Evolutionary conservation across 2,888 invertebrate genomes (phyloP), one percentile per base, ranked within the genome.

Genomic region (Leptinotarsa haldemani): DNA sequence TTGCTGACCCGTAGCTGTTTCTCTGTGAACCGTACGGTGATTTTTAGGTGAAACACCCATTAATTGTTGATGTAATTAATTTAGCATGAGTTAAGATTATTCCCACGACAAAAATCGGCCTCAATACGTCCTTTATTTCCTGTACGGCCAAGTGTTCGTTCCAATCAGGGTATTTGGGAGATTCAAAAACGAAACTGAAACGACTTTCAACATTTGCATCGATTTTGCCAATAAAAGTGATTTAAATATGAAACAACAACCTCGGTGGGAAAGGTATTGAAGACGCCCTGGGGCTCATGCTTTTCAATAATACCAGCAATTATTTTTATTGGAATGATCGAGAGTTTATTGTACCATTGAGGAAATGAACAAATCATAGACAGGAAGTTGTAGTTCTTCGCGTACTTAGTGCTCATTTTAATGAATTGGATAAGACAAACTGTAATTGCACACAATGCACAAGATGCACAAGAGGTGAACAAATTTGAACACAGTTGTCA

Each of bases 1-100:
- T 22, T n/a, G 46, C 61, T 74, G 68, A 74, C 67, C 74, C 48
- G 2, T 74, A 74, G 70, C 71, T 46, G 71, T 74, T 52, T 66
- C 68, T 68, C 65, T 18, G 30, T 71, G 74, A 74, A 68, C 74
- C 71, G 71, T 71, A 68, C 71, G 50, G 56, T 22, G 18, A 56
- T 74, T 58, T 70, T 46, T 61, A 52, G 30, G 30, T 58, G 30
- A 71, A 65, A 40, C 40, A 40, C 64, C 70, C 22, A 30, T 50
- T 67, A 71, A 74, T 74, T 74, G 58, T 30, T 61, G 48, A 16
- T 12, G 16, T 53, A 65, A 65, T 56, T 53, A 64, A 70, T 56
- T 70, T 71, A 58, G 68, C 68, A 69, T 56, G 46, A 46, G 58
- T 58, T 58, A 22, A 69, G 40, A 20, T 52, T 66, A n/a, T 50